phyloP scores from a whole-genome alignment of 2,888 invertebrate species.

The Priapulus caudatus region DNA sequence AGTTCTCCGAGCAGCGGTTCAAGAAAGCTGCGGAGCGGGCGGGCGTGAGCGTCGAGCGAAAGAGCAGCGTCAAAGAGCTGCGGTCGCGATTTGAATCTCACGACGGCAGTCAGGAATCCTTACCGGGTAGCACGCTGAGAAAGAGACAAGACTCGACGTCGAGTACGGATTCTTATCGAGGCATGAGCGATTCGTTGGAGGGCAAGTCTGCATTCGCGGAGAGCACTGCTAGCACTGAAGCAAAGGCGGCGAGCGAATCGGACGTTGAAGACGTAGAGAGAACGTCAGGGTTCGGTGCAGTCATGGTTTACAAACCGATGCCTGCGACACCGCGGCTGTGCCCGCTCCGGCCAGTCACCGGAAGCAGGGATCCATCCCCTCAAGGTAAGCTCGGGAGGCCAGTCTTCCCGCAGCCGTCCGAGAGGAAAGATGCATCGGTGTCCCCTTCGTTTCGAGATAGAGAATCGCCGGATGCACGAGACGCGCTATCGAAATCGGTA shows the following conservation, averaged over 20 bases:
- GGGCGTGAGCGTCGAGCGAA: conserved; percentile 15
- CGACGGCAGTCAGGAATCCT: neutral
- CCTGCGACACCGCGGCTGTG: neutral
- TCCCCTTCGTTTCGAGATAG: neutral
- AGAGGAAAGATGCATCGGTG: neutral
- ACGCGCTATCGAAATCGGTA: neutral
- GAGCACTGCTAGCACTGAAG: neutral
- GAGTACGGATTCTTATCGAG: neutral
- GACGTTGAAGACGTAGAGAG: too few species aligned
- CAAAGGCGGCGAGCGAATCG: neutral
- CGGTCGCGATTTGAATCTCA: conserved; percentile 24
- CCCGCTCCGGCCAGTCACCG: neutral
- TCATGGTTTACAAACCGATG: too few species aligned
- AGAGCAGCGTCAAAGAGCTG: conserved; percentile 25
- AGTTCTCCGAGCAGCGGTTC: neutral
- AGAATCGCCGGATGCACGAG: neutral
- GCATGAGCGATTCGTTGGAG: neutral
- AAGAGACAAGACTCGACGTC: neutral
- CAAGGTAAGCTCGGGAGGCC: neutral
- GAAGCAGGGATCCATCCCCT: neutral
- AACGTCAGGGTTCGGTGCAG: too few species aligned
- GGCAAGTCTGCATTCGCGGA: neutral
- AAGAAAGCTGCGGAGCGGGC: neutral
- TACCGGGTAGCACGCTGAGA: neutral
- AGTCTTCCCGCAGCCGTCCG: neutral